A percentile compares a stretch with the other conserved stretches of the same genome.
Evolutionary conservation across 2,888 invertebrate genomes (phyloP).

Genomic region (Hoplodrina ambigua): DNA sequence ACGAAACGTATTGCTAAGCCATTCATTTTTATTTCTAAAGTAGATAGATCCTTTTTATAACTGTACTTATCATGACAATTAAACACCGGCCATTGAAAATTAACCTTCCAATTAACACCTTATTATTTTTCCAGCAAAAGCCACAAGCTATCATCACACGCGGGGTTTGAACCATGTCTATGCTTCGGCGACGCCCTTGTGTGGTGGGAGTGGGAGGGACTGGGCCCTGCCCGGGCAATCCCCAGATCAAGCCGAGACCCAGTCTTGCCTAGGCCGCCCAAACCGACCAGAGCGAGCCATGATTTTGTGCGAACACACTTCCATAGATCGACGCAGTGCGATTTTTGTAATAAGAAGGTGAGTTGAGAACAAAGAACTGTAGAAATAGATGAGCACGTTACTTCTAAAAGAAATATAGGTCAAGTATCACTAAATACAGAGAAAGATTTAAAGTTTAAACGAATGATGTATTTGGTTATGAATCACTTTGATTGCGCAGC

Average conservation of each 20-base stretch:
- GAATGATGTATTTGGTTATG: not conserved
- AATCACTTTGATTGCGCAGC: not conserved
- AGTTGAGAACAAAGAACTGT: constrained; percentile 19
- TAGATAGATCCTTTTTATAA: too few relatives aligned
- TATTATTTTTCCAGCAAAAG: constrained; percentile 89
- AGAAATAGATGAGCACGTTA: not conserved
- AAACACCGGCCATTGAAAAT: too few relatives aligned
- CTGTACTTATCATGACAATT: too few relatives aligned
- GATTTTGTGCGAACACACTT: constrained; percentile 97
- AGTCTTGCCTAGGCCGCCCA: constrained; percentile 73
- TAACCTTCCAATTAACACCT: not conserved
- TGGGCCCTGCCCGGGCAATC: constrained; percentile 74
- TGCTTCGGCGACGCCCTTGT: constrained; percentile 98
- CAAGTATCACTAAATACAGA: not conserved
- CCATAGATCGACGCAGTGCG: constrained; percentile 96
- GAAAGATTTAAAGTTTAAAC: not conserved
- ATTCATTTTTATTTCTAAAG: too few relatives aligned
- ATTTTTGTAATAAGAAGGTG: constrained; percentile 98
- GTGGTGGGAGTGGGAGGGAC: constrained; percentile 94
- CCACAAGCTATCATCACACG: constrained; percentile 92
- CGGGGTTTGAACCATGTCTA: constrained; percentile 97
- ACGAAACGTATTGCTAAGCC: too few relatives aligned
- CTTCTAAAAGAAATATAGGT: constrained; percentile 6
- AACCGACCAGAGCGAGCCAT: constrained; percentile 86
- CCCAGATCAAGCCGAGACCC: constrained; percentile 77